Evolutionary conservation across 2,888 invertebrate genomes (phyloP), one percentile per base, ranked within the genome.

Genomic region (Chaitophorus viminalis): DNA sequence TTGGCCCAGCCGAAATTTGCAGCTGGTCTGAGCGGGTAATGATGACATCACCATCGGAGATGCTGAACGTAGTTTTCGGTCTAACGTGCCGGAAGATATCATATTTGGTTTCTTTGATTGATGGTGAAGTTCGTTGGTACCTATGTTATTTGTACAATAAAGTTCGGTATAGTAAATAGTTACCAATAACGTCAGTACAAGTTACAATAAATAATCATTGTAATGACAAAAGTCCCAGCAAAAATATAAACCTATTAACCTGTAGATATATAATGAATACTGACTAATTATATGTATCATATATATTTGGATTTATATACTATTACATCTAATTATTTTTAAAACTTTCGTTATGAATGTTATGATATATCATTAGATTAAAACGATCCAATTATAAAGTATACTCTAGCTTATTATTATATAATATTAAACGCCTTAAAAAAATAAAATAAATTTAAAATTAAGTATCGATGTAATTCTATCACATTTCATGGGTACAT

Each of bases 11-110:
- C 89, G 90, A 21, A 90, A 89, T 81, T 89, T 90, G 54, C 90
- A 89, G 54, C 89, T 89, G 46, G 89, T 89, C 29, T 90, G 89
- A 68, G 90, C 88, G 25, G 90, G 90, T 21, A 94, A 92, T 3
- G 94, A 94, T 83, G 94, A 93, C 77, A 94, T 91, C 87, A 93
- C 93, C 91, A 94, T 92, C 88, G 94, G 94, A 0, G 94, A 94
- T 91, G 94, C 93, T 25, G 92, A 91, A 33, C 93, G 91, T 89
- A 93, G 91, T 91, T 93, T 93, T 90, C 93, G 92, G 90, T 93
- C 93, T 90, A 93, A 91, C 84, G 93, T 93, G 54, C 87, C 87
- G 6, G 87, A 87, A 8, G 87, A 81, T 81, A 87, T 74, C 87
- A 87, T 87, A 54, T 87, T 87, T n/a, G 81, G 46, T 65, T 87